Evolutionary conservation across 1,140 invertebrate genomes (phyloP).

Genomic region (Frieseomelitta varia): DNA sequence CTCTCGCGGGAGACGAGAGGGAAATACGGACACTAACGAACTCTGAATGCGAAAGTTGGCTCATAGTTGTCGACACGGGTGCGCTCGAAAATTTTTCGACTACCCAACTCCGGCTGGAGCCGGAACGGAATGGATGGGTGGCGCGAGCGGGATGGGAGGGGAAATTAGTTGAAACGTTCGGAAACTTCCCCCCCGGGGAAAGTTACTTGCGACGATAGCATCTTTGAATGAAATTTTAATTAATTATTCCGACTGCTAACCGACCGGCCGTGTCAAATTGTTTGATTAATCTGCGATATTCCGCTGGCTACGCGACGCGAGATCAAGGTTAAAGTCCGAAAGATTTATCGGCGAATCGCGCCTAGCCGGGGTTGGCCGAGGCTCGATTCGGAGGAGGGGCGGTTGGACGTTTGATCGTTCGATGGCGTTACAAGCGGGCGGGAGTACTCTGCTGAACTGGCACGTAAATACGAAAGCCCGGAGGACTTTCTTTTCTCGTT

Average conservation of each 20-base stretch:
- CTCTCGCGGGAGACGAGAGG: not conserved
- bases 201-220: slow-evolving; percentile 35
- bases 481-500: slow-evolving; percentile 62
- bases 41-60: slow-evolving; percentile 52
- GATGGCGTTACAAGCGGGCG: slow-evolving; percentile 35
- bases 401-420: slow-evolving; percentile 28
- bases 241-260: slow-evolving; percentile 30
- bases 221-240: slow-evolving; percentile 49
- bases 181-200: slow-evolving; percentile 8
- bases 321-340: not conserved
- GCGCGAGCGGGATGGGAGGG: not conserved
- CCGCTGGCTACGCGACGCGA: not conserved
- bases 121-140: not conserved
- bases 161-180: slow-evolving; percentile 39
- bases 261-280: slow-evolving; percentile 15
- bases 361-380: not conserved
- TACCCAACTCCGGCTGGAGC: slow-evolving; percentile 20
- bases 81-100: slow-evolving; percentile 42
- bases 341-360: not conserved
- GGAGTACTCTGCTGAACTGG: slow-evolving; percentile 39
- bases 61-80: slow-evolving; percentile 55
- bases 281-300: slow-evolving; percentile 17
- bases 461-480: slow-evolving; percentile 48
- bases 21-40: slow-evolving; percentile 39
- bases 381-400: too few relatives aligned